Evolutionary conservation across 1,140 invertebrate species (phyloP).

Genomic region (Drosophila insularis): DNA sequence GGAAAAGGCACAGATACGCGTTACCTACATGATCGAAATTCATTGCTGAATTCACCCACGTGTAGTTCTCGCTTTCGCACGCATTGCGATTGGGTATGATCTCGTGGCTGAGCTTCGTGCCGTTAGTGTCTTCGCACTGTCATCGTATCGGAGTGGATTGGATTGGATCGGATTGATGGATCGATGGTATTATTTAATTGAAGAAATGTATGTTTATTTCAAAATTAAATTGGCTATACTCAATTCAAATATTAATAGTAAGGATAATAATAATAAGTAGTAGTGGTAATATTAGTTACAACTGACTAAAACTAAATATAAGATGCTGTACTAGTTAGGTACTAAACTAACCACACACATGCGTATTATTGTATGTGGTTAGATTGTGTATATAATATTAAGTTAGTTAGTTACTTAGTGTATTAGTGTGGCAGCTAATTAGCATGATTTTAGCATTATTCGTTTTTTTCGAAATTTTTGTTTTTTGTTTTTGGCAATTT

Average conservation of each 20-base stretch:
- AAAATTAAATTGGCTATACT: neutral
- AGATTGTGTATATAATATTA: constrained; percentile 18
- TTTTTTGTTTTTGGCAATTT: neutral
- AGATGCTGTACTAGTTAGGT: neutral
- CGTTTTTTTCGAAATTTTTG: constrained; percentile 26
- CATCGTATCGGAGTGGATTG: neutral
- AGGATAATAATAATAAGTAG: neutral
- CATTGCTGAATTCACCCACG: constrained; percentile 98
- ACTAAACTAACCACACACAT: constrained; percentile 1
- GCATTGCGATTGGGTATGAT: constrained; percentile 93
- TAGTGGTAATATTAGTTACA: neutral
- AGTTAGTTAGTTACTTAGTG: constrained; percentile 40
- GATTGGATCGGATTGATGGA: neutral
- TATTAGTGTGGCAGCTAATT: constrained; percentile 62
- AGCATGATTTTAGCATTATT: constrained; percentile 51
- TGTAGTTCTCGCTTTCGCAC: constrained; percentile 93
- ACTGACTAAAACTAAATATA: constrained; percentile 2
- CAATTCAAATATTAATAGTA: neutral
- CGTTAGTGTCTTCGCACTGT: constrained; percentile 93
- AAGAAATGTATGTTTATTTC: constrained; percentile 3
- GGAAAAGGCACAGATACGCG: constrained; percentile 98
- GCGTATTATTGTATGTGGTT: neutral
- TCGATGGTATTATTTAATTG: neutral
- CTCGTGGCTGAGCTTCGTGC: constrained; percentile 90
- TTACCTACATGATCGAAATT: constrained; percentile 99